Evolutionary conservation across 2,888 invertebrate genomes (phyloP), one percentile per base, ranked within the genome.

Genomic region (Esperia sulphurella): DNA sequence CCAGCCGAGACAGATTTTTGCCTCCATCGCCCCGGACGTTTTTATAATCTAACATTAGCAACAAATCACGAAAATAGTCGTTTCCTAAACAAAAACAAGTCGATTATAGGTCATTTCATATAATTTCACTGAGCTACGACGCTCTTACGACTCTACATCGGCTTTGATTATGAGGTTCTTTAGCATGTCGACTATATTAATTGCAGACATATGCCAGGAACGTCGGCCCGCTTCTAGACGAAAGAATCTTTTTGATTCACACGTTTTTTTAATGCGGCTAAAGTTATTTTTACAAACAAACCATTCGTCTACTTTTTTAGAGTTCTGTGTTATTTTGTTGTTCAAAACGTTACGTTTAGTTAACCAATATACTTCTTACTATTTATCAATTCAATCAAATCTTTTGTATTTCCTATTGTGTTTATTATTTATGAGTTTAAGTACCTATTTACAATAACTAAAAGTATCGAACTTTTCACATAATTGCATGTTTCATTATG

Each of bases 61-160:
- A 86, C 81, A 87, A 86, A 87, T 88, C 83, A 85, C 68, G 61
- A 61, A 68, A 82, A 87, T 81, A 74, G 83, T 68, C 78, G 65
- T 79, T 80, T 79, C 63, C 75, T 79, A 83, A 83, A 81, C 72
- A 83, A 81, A 80, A 83, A 86, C 87, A 85, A 83, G 79, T 75
- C 77, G 77, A 80, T 87, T 86, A 88, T 86, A 77, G 82, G 65
- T 77, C 70, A 79, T 87, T 86, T 71, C 56, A 72, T 79, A 75
- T 80, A 79, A 84, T 87, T 83, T 75, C 62, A 68, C 63, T 86
- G 82, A 87, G 78, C 65, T 83, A 87, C 65, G 81, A 69, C 63
- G 63, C 68, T 63, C 70, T 82, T 79, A 71, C 62, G 68, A 65
- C 61, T 69, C 67, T 70, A 53, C 59, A 66, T 69, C 71, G 68